Percentiles rank a stretch among this genome's conserved stretches.
phyloP scores from a whole-genome alignment of 2,113 vertebrate genomes.

The Ursus arctos region DNA sequence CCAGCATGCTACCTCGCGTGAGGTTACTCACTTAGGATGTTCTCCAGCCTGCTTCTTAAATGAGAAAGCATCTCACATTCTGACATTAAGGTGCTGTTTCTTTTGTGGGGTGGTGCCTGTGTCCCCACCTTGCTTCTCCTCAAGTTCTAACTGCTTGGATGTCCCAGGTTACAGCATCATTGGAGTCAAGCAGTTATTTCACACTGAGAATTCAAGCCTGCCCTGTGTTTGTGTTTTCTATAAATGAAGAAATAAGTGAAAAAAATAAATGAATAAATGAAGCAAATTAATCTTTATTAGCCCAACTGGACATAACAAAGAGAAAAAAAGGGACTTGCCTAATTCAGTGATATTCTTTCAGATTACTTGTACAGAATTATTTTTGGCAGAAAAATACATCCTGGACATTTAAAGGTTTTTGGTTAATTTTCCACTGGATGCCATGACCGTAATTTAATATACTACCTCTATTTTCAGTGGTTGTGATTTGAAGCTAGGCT shows the following conservation, averaged over 20 bases:
- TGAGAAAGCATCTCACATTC: background rate
- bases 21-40: background rate
- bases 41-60: constrained; percentile 8
- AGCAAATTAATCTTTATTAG: constrained; percentile 60
- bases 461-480: background rate
- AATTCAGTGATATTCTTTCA: constrained; percentile 24
- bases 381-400: constrained; percentile 44
- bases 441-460: background rate
- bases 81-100: background rate
- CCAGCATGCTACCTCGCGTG: background rate
- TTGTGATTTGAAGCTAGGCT: background rate
- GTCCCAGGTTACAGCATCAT: background rate
- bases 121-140: background rate
- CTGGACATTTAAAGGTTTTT: constrained; percentile 17
- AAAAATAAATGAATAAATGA: background rate
- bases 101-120: background rate
- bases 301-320: background rate
- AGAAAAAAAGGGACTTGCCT: background rate
- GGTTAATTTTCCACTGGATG: constrained; percentile 26
- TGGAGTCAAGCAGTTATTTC: background rate
- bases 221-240: background rate
- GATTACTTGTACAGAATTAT: background rate
- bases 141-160: background rate
- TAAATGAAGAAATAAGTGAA: background rate
- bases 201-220: constrained; percentile 10